Evolutionary conservation across 2,797 vertebrate genomes (phyloP), one percentile per base, ranked within the genome.

Genomic region (Sebastes nivosus): DNA sequence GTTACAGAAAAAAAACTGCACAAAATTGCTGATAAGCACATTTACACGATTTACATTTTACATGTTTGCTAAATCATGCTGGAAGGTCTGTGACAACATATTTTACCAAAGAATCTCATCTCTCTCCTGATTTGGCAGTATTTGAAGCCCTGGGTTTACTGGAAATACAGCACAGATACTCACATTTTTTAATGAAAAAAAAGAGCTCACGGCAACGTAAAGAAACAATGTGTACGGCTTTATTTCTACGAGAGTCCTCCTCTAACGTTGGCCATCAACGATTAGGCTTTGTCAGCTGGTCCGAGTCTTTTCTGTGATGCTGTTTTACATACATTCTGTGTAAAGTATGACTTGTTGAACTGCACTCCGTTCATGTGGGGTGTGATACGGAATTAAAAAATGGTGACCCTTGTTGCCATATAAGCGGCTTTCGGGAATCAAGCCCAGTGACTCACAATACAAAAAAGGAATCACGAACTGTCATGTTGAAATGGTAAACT

Each of bases 401-500:
- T 18, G 74, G 68, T 79, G 86, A 90, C 84, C 86, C 67, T 75
- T 65, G 87, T 81, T 69, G 55, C 79, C 79, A 77, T 36, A 73
- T 93, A 92, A 94, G 91, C 87, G 32, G 90, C 88, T 92, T 93
- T 93, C 4, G 74, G 85, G 79, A 85, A 81, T 91, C 82, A 86
- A 80, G 75, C 81, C 73, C 67, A 72, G 75, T 88, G 88, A 91
- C 83, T 90, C 72, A 46, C 1, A 85, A 72, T 81, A 81, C 80
- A 87, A 90, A 91, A 90, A 87, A 77, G 72, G 77, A 91, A 89
- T 81, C 81, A 85, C 34, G 32, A 86, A 76, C 80, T 89, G 90
- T 91, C 91, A 75, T 63, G 81, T 83, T 80, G 61, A 92, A 90
- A 84, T 89, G 72, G 83, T 93, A 89, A 94, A 94, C 88, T 85